These are phyloP conservation scores for Maniola hyperantus DNA, from an alignment of 2,888 invertebrate genomes.

Conservation along the genomic window DNA sequence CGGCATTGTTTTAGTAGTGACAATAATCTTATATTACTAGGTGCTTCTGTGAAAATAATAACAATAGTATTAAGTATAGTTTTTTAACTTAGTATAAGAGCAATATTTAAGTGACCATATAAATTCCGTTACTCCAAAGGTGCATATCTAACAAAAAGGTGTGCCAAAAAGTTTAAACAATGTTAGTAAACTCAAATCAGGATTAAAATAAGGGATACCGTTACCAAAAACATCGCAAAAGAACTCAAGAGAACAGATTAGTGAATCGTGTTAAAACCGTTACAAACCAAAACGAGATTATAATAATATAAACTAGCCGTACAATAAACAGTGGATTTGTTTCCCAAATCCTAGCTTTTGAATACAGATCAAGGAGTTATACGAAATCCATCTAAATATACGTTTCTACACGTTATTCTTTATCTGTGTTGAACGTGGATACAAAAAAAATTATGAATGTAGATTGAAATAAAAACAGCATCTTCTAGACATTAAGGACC, in stretches of 20 bases:
- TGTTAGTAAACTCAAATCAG: conserved; percentile 29
- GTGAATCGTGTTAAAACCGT: conserved; percentile 29
- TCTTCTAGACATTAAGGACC: conserved; percentile 4
- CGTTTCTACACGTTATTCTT: conserved; percentile 16
- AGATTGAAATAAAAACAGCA: conserved; percentile 19
- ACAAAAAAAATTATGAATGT: neutral
- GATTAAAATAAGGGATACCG: conserved; percentile 34
- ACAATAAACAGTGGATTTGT: conserved; percentile 31
- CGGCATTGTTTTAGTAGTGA: neutral
- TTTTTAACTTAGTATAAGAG: neutral
- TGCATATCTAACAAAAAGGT: neutral
- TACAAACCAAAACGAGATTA: conserved; percentile 43
- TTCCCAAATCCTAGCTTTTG: conserved; percentile 28
- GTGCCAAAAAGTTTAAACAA: neutral
- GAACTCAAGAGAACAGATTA: conserved; percentile 22
- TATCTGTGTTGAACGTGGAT: conserved; percentile 5
- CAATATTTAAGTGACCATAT: neutral
- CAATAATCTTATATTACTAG: too few species aligned
- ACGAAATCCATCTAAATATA: conserved; percentile 24
- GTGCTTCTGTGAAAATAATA: conserved; percentile 5
- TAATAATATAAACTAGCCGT: conserved; percentile 38
- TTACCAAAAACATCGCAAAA: conserved; percentile 36
- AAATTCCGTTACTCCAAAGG: neutral
- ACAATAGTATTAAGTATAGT: neutral
- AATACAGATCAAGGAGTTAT: conserved; percentile 16